Conservation (phyloP, 2,797 vertebrate genomes). For the Echeneis naucrates region DNA sequence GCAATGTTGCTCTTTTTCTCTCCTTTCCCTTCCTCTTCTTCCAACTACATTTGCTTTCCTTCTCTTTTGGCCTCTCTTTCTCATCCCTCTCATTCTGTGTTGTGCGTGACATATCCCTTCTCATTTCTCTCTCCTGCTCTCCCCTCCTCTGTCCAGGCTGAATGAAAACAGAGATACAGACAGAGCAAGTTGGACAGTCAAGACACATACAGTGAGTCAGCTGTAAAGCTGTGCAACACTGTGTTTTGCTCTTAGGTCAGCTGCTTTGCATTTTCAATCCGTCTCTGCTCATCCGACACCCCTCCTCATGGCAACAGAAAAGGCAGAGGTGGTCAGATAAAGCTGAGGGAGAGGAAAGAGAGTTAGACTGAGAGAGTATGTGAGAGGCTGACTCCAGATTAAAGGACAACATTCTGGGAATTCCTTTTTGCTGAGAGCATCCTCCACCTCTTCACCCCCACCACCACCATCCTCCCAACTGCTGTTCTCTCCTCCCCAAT, state of each 20-base stretch:
- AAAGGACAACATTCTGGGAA: slow-evolving; percentile 95
- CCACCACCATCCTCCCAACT: slow-evolving; percentile 60
- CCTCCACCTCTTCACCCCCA: slow-evolving; percentile 70
- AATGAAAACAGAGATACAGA: slow-evolving; percentile 42
- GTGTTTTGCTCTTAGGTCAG: slow-evolving; percentile 40
- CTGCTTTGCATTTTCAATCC: slow-evolving; percentile 56
- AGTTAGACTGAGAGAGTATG: slow-evolving; percentile 73
- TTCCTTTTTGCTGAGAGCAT: slow-evolving; percentile 92
- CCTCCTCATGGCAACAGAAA: slow-evolving; percentile 62
- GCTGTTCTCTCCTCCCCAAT: slow-evolving; percentile 53
- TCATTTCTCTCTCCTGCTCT: slow-evolving; percentile 42
- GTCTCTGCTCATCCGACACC: slow-evolving; percentile 39
- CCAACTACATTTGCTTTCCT: slow-evolving; percentile 72
- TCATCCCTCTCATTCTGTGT: slow-evolving; percentile 69
- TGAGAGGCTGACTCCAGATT: slow-evolving; percentile 90
- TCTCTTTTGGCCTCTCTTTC: slow-evolving; percentile 64
- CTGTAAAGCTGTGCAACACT: slow-evolving; percentile 19
- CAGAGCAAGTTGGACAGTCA: slow-evolving; percentile 34
- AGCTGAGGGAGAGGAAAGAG: slow-evolving; percentile 44
- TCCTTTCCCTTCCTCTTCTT: slow-evolving; percentile 68
- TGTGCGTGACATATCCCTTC: slow-evolving; percentile 63
- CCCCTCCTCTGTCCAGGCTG: slow-evolving; percentile 30
- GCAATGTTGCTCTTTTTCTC: slow-evolving; percentile 44
- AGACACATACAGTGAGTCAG: slow-evolving; percentile 33
- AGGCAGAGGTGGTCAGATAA: slow-evolving; percentile 66